Percentiles rank a stretch among this genome's conserved stretches.
phyloP scores from a whole-genome alignment of 2,113 vertebrate genomes.

The Excalfactoria chinensis region DNA sequence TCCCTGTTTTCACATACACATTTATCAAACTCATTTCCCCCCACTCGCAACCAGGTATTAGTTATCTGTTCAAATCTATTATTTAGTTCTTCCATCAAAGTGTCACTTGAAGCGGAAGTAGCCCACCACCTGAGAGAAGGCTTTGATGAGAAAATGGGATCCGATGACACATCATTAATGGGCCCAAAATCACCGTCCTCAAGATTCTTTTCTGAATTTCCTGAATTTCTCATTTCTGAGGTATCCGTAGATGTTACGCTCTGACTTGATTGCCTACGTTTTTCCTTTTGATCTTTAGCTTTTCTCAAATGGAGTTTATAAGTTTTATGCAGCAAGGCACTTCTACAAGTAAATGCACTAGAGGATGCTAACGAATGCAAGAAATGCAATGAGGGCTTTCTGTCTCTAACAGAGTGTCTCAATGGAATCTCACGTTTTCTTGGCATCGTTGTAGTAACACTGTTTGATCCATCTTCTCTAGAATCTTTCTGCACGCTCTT shows the following conservation, averaged over 20 bases:
- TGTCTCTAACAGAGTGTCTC: slow-evolving; percentile 87
- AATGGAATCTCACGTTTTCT: slow-evolving; percentile 70
- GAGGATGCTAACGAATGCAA: slow-evolving; percentile 88
- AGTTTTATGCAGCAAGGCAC: slow-evolving; percentile 85
- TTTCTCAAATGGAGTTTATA: slow-evolving; percentile 87
- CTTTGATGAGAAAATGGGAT: slow-evolving; percentile 86
- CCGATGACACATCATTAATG: slow-evolving; percentile 79
- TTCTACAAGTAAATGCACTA: slow-evolving; percentile 85
- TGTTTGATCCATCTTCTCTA: slow-evolving; percentile 30
- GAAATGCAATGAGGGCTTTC: slow-evolving; percentile 88
- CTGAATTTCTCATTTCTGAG: slow-evolving; percentile 59
- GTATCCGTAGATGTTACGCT: slow-evolving; percentile 71
- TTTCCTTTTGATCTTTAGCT: slow-evolving; percentile 76
- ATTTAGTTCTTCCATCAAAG: slow-evolving; percentile 87
- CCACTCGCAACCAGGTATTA: slow-evolving; percentile 90
- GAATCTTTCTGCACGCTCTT: slow-evolving; percentile 21
- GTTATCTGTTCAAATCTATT: slow-evolving; percentile 88
- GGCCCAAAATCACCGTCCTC: slow-evolving; percentile 67
- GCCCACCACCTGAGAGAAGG: slow-evolving; percentile 91
- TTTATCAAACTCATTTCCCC: slow-evolving; percentile 74
- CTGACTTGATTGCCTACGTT: slow-evolving; percentile 70
- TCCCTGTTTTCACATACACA: slow-evolving; percentile 67
- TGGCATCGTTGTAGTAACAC: background rate
- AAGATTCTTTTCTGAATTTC: slow-evolving; percentile 41
- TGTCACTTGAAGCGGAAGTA: slow-evolving; percentile 83